Evolutionary conservation across 2,888 invertebrate genomes (phyloP).

Genomic region (Sinohyriopsis cumingii): DNA sequence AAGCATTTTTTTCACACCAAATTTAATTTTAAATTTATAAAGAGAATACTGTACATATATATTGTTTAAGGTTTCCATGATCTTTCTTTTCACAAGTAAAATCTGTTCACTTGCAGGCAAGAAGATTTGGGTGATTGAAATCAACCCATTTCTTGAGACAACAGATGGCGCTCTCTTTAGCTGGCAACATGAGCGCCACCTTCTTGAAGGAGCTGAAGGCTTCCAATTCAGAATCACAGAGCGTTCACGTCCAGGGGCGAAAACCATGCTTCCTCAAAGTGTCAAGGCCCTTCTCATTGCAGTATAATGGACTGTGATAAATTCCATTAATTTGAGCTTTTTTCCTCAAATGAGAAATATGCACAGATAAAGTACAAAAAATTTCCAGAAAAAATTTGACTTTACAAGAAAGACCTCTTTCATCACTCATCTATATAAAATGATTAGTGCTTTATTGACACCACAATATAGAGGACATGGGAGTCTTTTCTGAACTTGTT

Average conservation of each 20-base stretch:
- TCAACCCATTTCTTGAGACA: conserved; percentile 59
- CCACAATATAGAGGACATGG: no score
- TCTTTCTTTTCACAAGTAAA: background rate
- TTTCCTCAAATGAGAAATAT: no score
- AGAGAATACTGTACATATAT: background rate
- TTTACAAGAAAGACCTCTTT: no score
- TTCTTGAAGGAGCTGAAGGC: conserved; percentile 51
- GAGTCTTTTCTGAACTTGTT: no score
- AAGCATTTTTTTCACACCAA: no score
- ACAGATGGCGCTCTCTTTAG: conserved; percentile 62
- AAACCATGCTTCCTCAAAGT: conserved; percentile 53
- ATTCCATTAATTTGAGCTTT: no score
- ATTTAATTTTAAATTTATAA: background rate
- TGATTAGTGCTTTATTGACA: no score
- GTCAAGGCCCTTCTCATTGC: conserved; percentile 34
- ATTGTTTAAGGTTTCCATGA: background rate
- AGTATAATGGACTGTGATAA: no score
- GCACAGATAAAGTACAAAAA: no score
- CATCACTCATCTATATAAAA: no score
- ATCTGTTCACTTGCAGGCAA: conserved; percentile 31
- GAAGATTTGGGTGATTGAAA: conserved; percentile 60
- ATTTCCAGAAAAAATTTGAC: no score
- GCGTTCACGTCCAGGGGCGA: conserved; percentile 52
- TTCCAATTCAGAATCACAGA: conserved; percentile 52
- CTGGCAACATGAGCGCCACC: conserved; percentile 56